These are phyloP conservation scores for Sepioteuthis lessoniana DNA, from an alignment of 2,888 invertebrate species.

Conservation along the genomic window DNA sequence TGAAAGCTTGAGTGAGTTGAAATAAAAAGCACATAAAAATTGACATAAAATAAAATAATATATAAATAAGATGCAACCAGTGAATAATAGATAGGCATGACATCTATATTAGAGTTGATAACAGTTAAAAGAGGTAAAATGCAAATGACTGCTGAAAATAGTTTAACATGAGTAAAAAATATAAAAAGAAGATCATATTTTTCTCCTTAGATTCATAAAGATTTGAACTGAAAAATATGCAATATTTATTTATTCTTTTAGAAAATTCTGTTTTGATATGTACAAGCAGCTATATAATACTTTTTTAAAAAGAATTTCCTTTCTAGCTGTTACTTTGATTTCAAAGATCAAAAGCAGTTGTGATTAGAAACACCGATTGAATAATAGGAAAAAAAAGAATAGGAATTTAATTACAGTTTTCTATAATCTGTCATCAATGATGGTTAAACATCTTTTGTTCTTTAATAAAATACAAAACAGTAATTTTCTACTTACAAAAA, in stretches of 20 bases:
- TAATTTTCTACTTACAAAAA: neutral
- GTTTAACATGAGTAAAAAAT: too few relatives aligned
- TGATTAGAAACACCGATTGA: neutral
- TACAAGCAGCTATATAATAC: neutral
- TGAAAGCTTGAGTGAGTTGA: too few relatives aligned
- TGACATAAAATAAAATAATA: too few relatives aligned
- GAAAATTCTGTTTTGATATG: conserved; percentile 17
- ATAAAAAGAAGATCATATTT: too few relatives aligned
- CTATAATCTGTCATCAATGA: neutral
- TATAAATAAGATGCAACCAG: too few relatives aligned
- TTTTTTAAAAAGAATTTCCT: neutral
- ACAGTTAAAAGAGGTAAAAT: too few relatives aligned
- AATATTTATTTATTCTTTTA: neutral
- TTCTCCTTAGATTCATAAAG: neutral
- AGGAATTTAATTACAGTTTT: neutral
- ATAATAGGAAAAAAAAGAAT: neutral
- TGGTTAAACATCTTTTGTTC: neutral
- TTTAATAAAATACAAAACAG: neutral
- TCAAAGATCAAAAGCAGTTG: neutral
- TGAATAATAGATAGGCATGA: too few relatives aligned
- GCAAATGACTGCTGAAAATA: too few relatives aligned
- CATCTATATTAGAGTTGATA: too few relatives aligned
- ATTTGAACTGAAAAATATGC: neutral
- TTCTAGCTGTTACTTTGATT: neutral
- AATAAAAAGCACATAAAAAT: too few relatives aligned